These are phyloP conservation scores for Australoheros scitulus DNA, from an alignment of 2,113 vertebrate genomes.

Conservation along the genomic window DNA sequence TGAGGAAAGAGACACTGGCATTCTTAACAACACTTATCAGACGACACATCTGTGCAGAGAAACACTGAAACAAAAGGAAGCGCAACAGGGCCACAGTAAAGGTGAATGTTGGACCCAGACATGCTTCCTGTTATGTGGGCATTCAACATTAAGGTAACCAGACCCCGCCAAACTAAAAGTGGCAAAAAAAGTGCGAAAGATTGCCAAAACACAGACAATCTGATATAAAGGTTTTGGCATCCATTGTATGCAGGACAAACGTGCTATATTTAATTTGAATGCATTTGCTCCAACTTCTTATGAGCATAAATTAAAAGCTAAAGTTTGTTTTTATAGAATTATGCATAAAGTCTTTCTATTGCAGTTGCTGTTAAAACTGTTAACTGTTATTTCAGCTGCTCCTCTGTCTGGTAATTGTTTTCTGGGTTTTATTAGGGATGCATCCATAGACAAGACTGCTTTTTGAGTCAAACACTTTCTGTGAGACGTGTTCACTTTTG, in stretches of 20 bases:
- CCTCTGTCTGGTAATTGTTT: no score
- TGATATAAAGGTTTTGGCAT: neutral
- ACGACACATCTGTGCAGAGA: neutral
- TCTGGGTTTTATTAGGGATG: no score
- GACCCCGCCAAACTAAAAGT: neutral
- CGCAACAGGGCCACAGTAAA: neutral
- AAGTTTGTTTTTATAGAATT: neutral
- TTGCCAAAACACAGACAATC: neutral
- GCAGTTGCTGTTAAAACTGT: no score
- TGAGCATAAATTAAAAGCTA: neutral
- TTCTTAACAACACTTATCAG: neutral
- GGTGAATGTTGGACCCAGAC: neutral
- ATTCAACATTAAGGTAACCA: neutral
- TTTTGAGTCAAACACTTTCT: no score
- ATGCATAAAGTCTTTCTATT: neutral
- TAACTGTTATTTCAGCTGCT: no score
- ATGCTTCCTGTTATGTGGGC: neutral
- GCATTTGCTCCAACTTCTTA: neutral
- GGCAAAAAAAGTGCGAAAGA: neutral
- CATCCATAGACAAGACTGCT: no score
- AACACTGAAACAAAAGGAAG: neutral
- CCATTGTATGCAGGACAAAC: neutral
- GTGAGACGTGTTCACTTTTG: no score
- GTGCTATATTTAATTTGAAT: neutral
- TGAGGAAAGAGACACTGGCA: neutral